Conservation (phyloP, 2,113 vertebrate species). For the Felis catus region DNA sequence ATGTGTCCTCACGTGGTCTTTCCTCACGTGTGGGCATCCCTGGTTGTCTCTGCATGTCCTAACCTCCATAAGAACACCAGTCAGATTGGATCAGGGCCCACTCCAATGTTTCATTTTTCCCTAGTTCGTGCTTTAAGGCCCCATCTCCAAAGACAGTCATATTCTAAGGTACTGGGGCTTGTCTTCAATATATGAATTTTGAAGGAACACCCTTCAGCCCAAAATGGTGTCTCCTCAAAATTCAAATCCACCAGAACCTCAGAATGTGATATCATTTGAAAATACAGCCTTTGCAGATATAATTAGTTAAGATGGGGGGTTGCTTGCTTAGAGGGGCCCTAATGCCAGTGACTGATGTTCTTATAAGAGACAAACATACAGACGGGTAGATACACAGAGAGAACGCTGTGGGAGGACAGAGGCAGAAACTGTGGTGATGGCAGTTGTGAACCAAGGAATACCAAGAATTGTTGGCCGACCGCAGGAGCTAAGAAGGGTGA, state of each 20-base stretch:
- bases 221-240: neutral
- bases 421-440: neutral
- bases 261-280: neutral
- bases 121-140: neutral
- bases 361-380: neutral
- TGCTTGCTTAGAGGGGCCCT: neutral
- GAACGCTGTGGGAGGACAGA: rapidly evolving
- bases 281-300: neutral
- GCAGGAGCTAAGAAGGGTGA: neutral
- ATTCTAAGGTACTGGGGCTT: neutral
- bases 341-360: neutral
- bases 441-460: no score
- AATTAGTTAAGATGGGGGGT: neutral
- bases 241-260: neutral
- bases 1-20: neutral
- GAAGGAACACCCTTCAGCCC: neutral
- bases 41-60: neutral
- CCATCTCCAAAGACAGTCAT: neutral
- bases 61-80: neutral
- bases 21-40: neutral
- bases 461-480: neutral
- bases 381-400: neutral
- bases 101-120: neutral
- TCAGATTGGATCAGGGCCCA: neutral
- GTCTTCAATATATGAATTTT: neutral